These are phyloP conservation scores for Chascanopsetta lugubris DNA, from an alignment of 2,113 vertebrate genomes.

Conservation along the genomic window DNA sequence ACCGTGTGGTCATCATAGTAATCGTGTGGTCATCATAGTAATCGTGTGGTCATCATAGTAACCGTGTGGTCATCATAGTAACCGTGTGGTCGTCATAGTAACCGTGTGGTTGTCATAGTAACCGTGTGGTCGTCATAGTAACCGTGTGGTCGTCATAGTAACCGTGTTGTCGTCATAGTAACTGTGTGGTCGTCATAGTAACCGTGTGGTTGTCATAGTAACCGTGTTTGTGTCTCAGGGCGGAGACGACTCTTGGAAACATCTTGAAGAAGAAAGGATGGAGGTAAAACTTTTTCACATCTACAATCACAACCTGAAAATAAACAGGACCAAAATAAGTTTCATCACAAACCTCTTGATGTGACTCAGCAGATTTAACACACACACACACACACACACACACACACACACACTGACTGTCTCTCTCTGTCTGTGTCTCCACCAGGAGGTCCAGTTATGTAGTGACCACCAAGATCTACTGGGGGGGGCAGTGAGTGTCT, in stretches of 20 bases:
- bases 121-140: no score
- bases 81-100: no score
- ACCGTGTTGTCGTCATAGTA: no score
- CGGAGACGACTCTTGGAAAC: conserved; percentile 85
- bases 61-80: no score
- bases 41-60: no score
- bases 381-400: not conserved
- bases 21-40: no score
- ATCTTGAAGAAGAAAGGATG: conserved; percentile 87
- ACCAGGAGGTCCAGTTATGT: conserved; percentile 85
- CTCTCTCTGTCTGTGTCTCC: not conserved
- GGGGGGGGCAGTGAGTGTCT: conserved; percentile 89
- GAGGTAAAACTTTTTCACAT: conserved; percentile 76
- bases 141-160: no score
- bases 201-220: not conserved
- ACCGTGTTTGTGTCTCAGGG: conserved; percentile 70
- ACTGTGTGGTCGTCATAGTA: not conserved
- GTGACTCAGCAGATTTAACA: not conserved
- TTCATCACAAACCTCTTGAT: not conserved
- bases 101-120: no score
- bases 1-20: no score
- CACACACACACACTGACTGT: not conserved
- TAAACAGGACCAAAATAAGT: not conserved
- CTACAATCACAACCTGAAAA: not conserved
- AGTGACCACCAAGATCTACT: conserved; percentile 88